A percentile compares a stretch with the other conserved stretches of the same genome.
Evolutionary conservation across 2,797 vertebrate genomes (phyloP).

Genomic region (Hirundo rustica): DNA sequence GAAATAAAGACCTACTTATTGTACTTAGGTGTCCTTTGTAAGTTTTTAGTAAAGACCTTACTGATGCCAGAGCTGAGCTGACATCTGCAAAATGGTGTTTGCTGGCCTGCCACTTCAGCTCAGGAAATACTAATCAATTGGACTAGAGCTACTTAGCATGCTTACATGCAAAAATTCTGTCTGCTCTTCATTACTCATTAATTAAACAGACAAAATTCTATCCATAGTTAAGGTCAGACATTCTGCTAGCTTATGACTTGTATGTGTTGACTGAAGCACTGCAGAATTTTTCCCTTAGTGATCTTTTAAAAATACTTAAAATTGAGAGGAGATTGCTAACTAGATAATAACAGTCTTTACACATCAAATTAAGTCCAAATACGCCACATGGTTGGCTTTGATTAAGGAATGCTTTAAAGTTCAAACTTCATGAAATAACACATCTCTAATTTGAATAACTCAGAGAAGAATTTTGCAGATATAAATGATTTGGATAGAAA

Average conservation of each 20-base stretch:
- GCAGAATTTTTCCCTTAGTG: neutral
- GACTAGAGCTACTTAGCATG: neutral
- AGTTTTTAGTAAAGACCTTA: neutral
- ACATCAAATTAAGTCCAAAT: neutral
- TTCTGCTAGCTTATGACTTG: neutral
- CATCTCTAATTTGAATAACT: neutral
- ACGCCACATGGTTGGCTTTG: neutral
- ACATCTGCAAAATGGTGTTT: neutral
- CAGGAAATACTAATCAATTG: neutral
- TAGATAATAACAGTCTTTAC: neutral
- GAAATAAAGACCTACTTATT: neutral
- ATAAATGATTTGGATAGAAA: neutral
- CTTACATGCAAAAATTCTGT: neutral
- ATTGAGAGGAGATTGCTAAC: neutral
- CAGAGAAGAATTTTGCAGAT: neutral
- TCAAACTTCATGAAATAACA: neutral
- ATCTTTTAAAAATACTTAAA: neutral
- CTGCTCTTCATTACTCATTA: neutral
- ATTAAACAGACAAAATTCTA: neutral
- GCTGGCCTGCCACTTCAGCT: neutral
- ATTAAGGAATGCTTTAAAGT: slow-evolving; percentile 19
- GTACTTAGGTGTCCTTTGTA: neutral
- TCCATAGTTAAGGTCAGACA: neutral
- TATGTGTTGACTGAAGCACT: neutral
- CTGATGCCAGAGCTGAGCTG: neutral